Evolutionary conservation across 2,113 vertebrate genomes (phyloP).

Genomic region (Electrona antarctica): DNA sequence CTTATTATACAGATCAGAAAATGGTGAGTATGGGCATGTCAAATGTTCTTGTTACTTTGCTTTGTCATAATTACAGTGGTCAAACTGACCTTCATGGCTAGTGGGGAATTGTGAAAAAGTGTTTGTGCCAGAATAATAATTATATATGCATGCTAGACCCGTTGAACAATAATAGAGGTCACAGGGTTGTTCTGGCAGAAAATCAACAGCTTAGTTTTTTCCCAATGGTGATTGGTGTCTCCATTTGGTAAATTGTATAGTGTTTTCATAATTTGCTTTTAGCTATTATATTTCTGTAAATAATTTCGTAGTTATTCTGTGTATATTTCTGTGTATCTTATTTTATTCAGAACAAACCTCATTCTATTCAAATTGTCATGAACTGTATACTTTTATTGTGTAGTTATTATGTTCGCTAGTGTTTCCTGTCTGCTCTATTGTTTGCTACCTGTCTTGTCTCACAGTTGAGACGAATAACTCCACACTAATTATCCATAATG

Average conservation of each 20-base stretch:
- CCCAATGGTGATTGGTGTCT: conserved; percentile 1
- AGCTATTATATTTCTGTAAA: not conserved
- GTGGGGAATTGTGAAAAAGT: conserved; percentile 26
- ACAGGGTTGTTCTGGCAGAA: not conserved
- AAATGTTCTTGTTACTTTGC: conserved; percentile 14
- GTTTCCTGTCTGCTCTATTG: too few relatives aligned
- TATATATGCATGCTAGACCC: conserved; percentile 33
- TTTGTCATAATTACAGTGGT: conserved; percentile 1
- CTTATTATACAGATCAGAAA: too few relatives aligned
- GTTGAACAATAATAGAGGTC: conserved; percentile 28
- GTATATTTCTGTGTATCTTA: not conserved
- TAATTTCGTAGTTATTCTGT: conserved; percentile 5
- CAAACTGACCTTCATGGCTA: conserved; percentile 48
- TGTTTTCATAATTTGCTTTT: conserved; percentile 16
- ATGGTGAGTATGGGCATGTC: not conserved
- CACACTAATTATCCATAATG: too few relatives aligned
- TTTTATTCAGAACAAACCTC: conserved; percentile 2
- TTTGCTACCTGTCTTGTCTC: too few relatives aligned
- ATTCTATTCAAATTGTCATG: not conserved
- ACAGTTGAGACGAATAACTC: too few relatives aligned
- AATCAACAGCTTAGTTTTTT: conserved; percentile 27
- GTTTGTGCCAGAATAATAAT: conserved; percentile 21
- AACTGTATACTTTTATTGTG: too few relatives aligned
- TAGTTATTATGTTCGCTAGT: too few relatives aligned
- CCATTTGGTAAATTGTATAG: too few relatives aligned